These are phyloP conservation scores for Mimumesa dahlbomi DNA, from an alignment of 2,888 invertebrate species.

Conservation along the genomic window DNA sequence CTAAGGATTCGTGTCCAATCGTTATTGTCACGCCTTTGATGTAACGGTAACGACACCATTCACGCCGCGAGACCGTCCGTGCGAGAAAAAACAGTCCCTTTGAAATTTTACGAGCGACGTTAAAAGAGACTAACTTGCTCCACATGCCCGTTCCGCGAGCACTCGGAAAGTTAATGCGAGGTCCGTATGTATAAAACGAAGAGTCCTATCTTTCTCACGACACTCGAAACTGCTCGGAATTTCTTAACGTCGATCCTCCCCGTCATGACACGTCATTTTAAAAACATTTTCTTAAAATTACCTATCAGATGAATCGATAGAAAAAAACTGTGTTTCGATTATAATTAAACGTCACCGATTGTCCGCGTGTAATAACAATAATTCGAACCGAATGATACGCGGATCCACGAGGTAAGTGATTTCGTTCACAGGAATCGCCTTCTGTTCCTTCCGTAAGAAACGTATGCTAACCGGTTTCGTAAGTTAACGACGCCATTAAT, in stretches of 20 bases:
- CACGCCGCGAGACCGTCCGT: constrained; percentile 12
- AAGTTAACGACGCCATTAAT: constrained; percentile 78
- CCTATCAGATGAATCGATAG: too few species aligned
- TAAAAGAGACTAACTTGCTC: constrained; percentile 53
- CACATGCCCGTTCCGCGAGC: constrained; percentile 50
- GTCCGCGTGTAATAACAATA: too few species aligned
- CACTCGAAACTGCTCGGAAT: too few species aligned
- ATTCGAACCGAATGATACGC: too few species aligned
- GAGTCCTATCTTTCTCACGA: too few species aligned
- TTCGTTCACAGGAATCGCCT: constrained; percentile 31
- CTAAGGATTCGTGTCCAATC: not conserved
- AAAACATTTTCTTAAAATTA: too few species aligned
- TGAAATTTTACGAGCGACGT: constrained; percentile 67
- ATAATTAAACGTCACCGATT: too few species aligned
- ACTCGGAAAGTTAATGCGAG: constrained; percentile 60
- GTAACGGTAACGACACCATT: constrained; percentile 15
- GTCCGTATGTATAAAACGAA: constrained; percentile 70
- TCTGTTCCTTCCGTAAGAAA: constrained; percentile 24
- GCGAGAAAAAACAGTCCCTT: constrained; percentile 34
- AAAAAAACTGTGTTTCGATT: too few species aligned
- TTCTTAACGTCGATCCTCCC: too few species aligned
- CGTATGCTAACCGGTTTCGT: constrained; percentile 57
- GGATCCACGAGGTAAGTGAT: not conserved
- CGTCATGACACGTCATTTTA: too few species aligned
- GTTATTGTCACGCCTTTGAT: constrained; percentile 1